Base-by-base conservation (phyloP, 2,797 vertebrate species). In the Sorex maritimensis region DNA sequence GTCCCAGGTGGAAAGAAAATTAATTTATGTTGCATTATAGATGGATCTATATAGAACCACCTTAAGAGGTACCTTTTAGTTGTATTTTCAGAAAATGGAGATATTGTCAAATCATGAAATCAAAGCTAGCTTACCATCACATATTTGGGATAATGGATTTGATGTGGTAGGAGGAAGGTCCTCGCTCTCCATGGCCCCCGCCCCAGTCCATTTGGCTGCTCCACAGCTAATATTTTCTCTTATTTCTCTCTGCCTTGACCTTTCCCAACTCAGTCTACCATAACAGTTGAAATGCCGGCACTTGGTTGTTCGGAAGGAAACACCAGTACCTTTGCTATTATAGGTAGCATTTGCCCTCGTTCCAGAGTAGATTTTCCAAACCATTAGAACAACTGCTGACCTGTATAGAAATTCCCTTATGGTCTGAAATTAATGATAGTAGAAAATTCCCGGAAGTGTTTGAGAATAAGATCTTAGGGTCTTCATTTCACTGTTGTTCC, bases 341-440 rank as follows among this genome's bases (percentile, higher is more conserved):
- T 6, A 23, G 71, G 82, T 87, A 68, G 19, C n/a, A 26, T 61
- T 28, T 49, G 30, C 63, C 80, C 83, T 91, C 38, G 23, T 38
- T 52, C 81, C 38, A 21, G 41, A 79, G 88, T 55, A 75, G 94
- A 77, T 68, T 92, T 96, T 90, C 90, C 74, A 74, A 82, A 30
- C 90, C 67, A n/a, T 94, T 88, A 75, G 71, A 87, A 87, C 28
- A 52, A 7, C 79, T 79, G 82, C 79, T 93, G 95, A 90, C 85
- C 68, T 77, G 21, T 83, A 12, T 17, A 58, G 93, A 81, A 46
- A 86, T 79, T 78, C 81, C 88, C 38, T 81, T 61, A 12, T 0
- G 69, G 78, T 72, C 81, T 78, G 87, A 87, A 77, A 77, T 65
- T 65, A 77, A 44, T 52, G 55, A 65, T 17, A 87, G 78, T 61